phyloP scores from a whole-genome alignment of 1,140 invertebrate genomes.

The Daktulosphaira vitifoliae region DNA sequence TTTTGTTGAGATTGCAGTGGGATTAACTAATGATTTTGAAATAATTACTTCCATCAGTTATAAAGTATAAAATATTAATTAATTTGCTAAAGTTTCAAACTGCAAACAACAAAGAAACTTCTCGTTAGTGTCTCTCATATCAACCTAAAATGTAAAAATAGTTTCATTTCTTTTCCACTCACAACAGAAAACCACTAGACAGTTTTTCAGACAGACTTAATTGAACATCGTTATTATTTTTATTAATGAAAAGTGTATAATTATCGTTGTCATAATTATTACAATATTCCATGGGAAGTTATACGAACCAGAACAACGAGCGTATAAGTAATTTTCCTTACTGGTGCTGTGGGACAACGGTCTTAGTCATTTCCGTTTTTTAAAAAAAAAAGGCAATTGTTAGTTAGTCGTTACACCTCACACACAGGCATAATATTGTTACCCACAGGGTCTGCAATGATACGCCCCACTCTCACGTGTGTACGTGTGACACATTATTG shows the following conservation, averaged over 20 bases:
- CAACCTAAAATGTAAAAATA: too few relatives aligned
- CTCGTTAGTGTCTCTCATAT: too few relatives aligned
- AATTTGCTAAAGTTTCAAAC: too few relatives aligned
- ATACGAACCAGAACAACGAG: constrained; percentile 26
- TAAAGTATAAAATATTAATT: too few relatives aligned
- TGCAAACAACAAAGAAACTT: too few relatives aligned
- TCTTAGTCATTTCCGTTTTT: constrained; percentile 22
- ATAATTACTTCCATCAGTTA: too few relatives aligned
- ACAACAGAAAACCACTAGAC: too few relatives aligned
- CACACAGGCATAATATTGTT: too few relatives aligned
- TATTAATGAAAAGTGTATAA: constrained; percentile 22
- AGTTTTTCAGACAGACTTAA: too few relatives aligned
- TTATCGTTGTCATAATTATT: constrained; percentile 25
- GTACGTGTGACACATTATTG: constrained; percentile 11
- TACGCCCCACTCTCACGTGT: constrained; percentile 13
- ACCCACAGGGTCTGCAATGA: constrained; percentile 7
- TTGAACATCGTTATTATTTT: constrained; percentile 14
- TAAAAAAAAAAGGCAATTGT: constrained; percentile 13
- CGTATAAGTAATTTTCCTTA: constrained; percentile 18
- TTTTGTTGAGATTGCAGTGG: too few relatives aligned
- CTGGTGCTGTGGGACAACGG: background rate
- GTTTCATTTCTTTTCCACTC: too few relatives aligned
- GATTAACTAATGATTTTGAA: too few relatives aligned
- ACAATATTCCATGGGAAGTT: constrained; percentile 25
- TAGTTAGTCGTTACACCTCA: background rate